Conservation (phyloP, 2,888 invertebrate genomes). For the Masnerella sp. region DNA sequence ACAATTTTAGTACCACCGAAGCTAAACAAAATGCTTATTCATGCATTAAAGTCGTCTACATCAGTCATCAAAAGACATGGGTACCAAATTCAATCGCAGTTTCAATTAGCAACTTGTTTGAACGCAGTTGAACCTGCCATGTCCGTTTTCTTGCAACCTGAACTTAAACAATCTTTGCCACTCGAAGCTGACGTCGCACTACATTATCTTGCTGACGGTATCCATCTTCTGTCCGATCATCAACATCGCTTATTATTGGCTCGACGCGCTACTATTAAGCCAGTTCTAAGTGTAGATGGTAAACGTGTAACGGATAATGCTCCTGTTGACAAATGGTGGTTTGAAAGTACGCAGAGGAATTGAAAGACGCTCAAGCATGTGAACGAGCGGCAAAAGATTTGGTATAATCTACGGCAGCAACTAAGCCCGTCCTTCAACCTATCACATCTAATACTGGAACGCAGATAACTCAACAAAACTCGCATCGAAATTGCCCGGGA, state of each 20-base stretch:
- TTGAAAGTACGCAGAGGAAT: slow-evolving; percentile 23
- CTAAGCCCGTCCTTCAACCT: neutral
- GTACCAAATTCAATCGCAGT: slow-evolving; percentile 7
- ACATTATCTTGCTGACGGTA: slow-evolving; percentile 10
- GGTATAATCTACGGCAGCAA: neutral
- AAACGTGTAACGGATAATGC: slow-evolving; percentile 12
- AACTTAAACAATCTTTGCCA: neutral
- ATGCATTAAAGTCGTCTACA: neutral
- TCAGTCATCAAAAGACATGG: slow-evolving; percentile 22
- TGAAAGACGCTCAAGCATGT: slow-evolving; percentile 15
- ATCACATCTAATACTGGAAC: neutral
- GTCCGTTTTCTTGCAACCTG: slow-evolving; percentile 6
- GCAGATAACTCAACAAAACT: neutral
- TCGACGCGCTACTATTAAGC: slow-evolving; percentile 23
- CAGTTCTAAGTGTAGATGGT: slow-evolving; percentile 13
- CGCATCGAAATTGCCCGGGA: slow-evolving; percentile 1
- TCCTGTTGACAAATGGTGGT: slow-evolving; percentile 20
- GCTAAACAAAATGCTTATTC: slow-evolving; percentile 5
- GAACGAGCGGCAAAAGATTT: slow-evolving; percentile 5
- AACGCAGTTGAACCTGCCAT: slow-evolving; percentile 19
- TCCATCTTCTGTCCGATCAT: slow-evolving; percentile 12
- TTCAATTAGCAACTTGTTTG: slow-evolving; percentile 20
- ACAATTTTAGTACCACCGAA: slow-evolving; percentile 11
- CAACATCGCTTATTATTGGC: slow-evolving; percentile 19
- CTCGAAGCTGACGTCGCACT: slow-evolving; percentile 8